Evolutionary conservation across 2,797 vertebrate species (phyloP), one percentile per base, ranked within the genome.

Genomic region (Scolopax rusticola): DNA sequence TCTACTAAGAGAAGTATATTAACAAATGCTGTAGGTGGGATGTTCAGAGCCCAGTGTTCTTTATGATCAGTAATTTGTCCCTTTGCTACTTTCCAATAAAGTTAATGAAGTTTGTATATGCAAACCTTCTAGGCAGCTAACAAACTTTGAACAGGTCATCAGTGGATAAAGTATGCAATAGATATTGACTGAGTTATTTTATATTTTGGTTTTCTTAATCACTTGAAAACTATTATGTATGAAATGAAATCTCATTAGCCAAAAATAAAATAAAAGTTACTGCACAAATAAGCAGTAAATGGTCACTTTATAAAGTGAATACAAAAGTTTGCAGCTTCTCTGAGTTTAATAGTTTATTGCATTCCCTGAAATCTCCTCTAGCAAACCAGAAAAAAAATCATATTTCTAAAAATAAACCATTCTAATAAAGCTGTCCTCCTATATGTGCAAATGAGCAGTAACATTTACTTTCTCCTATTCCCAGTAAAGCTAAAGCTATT

Each of bases 351-450:
- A 9, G 12, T 79, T 70, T 79, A 47, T 36, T 71, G 12, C 15
- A 19, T 91, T 91, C 65, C 28, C 1, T 3, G 53, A 78, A 88
- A 73, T 63, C 23, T 74, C 33, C 38, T 65, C 43, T 89, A 53
- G 88, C 47, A 40, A 94, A 53, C 47, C 84, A 40, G 8, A 5
- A 9, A 4, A 57, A 64, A 75, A 33, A 17, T n/a, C 21, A 6
- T 11, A 7, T 76, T 96, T 90, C 77, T 95, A 74, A 91, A 96
- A 87, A 43, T 76, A 77, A 86, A 63, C 12, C 57, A 36, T 92
- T 93, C 32, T 64, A 80, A 77, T 90, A 93, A 83, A 70, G 27
- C 23, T 87, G 28, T 74, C 53, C 17, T 94, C 16, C 32, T 85
- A 0, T 80, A 61, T 69, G 56, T 87, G 77, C 9, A 94, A 89